A percentile compares a stretch with the other conserved stretches of the same genome.
phyloP scores from a whole-genome alignment of 1,140 invertebrate species.

The Drosophila biarmipes region DNA sequence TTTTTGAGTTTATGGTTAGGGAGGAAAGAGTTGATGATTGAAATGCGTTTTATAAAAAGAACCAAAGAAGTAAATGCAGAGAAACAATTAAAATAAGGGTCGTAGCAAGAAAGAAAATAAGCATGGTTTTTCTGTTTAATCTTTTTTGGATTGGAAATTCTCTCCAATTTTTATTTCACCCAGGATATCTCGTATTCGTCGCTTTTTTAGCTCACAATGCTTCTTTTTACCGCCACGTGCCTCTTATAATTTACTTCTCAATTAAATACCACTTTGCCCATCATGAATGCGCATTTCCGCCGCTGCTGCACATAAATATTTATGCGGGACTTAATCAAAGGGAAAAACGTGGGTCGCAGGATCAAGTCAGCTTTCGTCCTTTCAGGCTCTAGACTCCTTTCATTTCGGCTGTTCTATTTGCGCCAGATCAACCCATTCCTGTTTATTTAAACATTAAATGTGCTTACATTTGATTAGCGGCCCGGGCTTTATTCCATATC shows the following conservation, averaged over 20 bases:
- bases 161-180: no score
- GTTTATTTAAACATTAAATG: constrained; percentile 79
- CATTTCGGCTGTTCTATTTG: constrained; percentile 48
- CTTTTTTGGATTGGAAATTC: no score
- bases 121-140: neutral
- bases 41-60: neutral
- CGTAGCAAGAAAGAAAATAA: no score
- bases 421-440: constrained; percentile 40
- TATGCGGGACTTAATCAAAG: constrained; percentile 70
- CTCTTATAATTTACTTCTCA: constrained; percentile 56
- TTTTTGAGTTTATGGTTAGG: constrained; percentile 7
- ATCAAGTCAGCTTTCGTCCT: constrained; percentile 14
- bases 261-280: constrained; percentile 66
- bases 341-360: constrained; percentile 8
- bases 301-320: constrained; percentile 64
- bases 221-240: constrained; percentile 8
- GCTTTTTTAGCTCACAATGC: neutral
- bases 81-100: no score
- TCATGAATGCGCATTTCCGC: constrained; percentile 45
- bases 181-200: neutral
- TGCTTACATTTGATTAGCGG: constrained; percentile 76
- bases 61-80: no score
- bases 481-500: constrained; percentile 68
- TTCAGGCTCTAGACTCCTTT: constrained; percentile 16
- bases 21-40: constrained; percentile 16